phyloP scores from a whole-genome alignment of 2,113 vertebrate species.

The Erythrolamprus reginae region DNA sequence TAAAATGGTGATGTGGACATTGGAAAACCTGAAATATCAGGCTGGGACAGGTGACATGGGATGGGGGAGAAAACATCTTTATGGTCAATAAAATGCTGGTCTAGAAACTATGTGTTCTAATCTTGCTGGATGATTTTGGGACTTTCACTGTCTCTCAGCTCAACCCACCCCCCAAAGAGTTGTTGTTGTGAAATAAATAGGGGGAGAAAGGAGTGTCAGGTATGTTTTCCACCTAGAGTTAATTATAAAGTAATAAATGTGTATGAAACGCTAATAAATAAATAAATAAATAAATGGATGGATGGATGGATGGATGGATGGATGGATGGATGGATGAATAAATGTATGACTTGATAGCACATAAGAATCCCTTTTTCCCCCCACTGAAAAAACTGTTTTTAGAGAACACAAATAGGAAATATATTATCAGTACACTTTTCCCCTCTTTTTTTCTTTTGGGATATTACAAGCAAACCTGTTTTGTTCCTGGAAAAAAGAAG shows the following conservation, averaged over 20 bases:
- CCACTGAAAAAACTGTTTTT: neutral
- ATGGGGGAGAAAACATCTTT: neutral
- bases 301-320: too few relatives aligned
- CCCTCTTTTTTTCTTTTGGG: neutral
- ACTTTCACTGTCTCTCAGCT: neutral
- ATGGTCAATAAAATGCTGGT: neutral
- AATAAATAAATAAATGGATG: too few relatives aligned
- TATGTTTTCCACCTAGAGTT: neutral
- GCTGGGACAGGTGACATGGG: neutral
- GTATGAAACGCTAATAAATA: too few relatives aligned
- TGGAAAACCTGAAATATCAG: neutral
- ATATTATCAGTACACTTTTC: neutral
- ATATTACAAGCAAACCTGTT: neutral
- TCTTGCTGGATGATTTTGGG: neutral
- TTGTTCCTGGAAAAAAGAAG: neutral
- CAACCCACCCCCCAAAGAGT: neutral
- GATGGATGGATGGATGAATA: too few relatives aligned
- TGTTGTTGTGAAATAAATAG: neutral
- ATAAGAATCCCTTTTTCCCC: neutral
- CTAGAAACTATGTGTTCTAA: neutral
- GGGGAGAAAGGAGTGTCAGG: neutral
- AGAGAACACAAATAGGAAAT: neutral
- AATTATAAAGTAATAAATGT: neutral
- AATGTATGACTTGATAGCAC: neutral
- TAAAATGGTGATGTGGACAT: neutral